Evolutionary conservation across 2,888 invertebrate species (phyloP), one percentile per base, ranked within the genome.

Genomic region (Drosophila ustulata): DNA sequence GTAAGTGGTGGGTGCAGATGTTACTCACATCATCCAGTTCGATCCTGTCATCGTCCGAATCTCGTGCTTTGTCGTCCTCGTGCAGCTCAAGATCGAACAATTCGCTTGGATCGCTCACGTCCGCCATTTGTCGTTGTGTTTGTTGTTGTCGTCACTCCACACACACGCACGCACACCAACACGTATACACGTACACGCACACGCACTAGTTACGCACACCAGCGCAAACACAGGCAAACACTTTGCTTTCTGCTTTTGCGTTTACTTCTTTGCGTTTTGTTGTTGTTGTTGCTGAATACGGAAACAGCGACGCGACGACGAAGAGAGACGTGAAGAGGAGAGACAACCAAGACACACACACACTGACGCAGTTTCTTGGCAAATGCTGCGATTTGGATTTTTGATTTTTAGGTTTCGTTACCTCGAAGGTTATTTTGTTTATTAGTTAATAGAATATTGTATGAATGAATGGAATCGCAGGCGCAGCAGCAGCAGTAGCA

Each of bases 81-180:
- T 95, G 95, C 91, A 98, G 94, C 93, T 98, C 98, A 93, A 98
- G 95, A 94, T 98, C 97, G 93, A 98, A 98, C 93, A 98, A 96
- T 93, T 96, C 97, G 75, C 82, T 92, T 74, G 89, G 88, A 85
- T 91, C 91, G 80, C 89, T 92, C 72, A 91, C 91, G 86, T 91
- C 91, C 83, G 91, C 91, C 91, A 91, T 91, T 83, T 81, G 87
- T 85, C 73, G 66, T 46, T 67, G 79, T 79, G 68, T 65, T 78
- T 70, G 25, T 52, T 26, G 52, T 53, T 28, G 66, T 84, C 75
- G 78, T 69, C 55, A 57, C 66, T 57, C 47, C 45, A 45, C 71
- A 28, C 63, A 30, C 43, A 5, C 46, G 56, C 68, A 47, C 18
- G 30, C 59, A n/a, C 55, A 50, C 73, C 37, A 66, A 32, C 47